Evolutionary conservation across 2,888 invertebrate species (phyloP).

Genomic region (Eupeodes latifasciatus): DNA sequence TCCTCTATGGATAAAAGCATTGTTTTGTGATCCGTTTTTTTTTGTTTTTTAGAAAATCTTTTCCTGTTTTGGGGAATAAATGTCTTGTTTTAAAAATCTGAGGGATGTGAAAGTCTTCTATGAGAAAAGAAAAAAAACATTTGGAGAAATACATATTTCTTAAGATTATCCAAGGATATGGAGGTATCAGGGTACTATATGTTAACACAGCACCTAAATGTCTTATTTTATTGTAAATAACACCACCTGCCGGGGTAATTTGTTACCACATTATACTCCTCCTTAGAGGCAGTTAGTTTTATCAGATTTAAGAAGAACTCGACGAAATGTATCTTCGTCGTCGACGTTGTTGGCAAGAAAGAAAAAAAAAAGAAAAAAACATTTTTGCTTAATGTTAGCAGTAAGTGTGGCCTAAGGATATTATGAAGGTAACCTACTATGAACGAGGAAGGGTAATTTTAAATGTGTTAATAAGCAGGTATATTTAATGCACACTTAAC

Average conservation of each 20-base stretch:
- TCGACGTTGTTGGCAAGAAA: too few relatives aligned
- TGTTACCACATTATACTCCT: slow-evolving; percentile 8
- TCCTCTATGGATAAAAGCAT: not conserved
- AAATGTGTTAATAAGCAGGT: not conserved
- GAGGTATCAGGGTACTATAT: not conserved
- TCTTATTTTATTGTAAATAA: not conserved
- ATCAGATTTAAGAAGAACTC: slow-evolving; percentile 3
- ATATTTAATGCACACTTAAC: not conserved
- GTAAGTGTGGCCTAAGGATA: too few relatives aligned
- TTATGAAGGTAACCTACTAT: not conserved
- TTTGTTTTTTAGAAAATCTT: not conserved
- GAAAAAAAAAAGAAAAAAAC: too few relatives aligned
- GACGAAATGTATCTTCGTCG: not conserved
- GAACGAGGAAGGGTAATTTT: not conserved
- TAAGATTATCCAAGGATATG: not conserved
- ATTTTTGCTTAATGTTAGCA: too few relatives aligned
- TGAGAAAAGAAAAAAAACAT: not conserved
- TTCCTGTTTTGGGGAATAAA: not conserved
- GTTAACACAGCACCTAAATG: not conserved
- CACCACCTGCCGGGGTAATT: not conserved
- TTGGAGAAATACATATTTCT: not conserved
- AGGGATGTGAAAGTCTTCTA: not conserved
- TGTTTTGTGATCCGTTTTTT: not conserved
- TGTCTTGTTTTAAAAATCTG: not conserved
- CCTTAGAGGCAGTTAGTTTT: not conserved